Evolutionary conservation across 2,113 vertebrate species (phyloP), one percentile per base, ranked within the genome.

Genomic region (Rutilus rutilus): DNA sequence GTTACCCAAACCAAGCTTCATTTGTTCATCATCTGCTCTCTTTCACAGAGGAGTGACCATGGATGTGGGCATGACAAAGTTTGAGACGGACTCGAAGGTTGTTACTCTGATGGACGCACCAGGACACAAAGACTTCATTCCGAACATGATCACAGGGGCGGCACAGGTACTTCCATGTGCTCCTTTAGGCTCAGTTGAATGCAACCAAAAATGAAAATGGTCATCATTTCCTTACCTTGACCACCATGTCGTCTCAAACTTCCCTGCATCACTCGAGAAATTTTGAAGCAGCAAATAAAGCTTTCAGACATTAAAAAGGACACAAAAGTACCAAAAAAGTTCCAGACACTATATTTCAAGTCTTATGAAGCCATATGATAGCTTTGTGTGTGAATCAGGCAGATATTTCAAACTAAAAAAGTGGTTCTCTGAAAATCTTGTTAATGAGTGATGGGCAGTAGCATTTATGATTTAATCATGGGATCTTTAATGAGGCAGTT

Each of bases 81-180:
- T 99, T 67, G 97, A 99, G 93, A 99, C 97, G 0, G 90, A 93
- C 65, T 97, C 97, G 73, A 99, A 99, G 94, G 93, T 99, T 83
- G 97, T 99, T 91, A 99, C 97, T 4, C 91, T 99, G 81, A 99
- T 99, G 98, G 98, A 99, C 87, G 98, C 98, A 17, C 98, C 98
- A 1, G 98, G 98, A 88, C 98, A 99, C 95, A 98, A 95, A 93
- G 98, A 99, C 92, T 99, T 99, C 92, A 99, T 99, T 92, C 98
- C 98, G 89, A 99, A 99, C 93, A 99, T 99, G 98, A 99, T 99
- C 91, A 99, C 97, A 60, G 98, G 98, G 92, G 98, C 98, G 80
- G 98, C 98, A 42, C 97, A 99, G 97, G 98, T 99, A 97, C 19
- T 19, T 19, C 1, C n/a, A 25, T 57, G 54, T 57, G 6, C 52